Percentiles rank a stretch among this genome's conserved stretches.
These are phyloP conservation scores for Paracentrotus lividus DNA, from an alignment of 53 echinoderm and acorn worm species.

Conservation along the genomic window DNA sequence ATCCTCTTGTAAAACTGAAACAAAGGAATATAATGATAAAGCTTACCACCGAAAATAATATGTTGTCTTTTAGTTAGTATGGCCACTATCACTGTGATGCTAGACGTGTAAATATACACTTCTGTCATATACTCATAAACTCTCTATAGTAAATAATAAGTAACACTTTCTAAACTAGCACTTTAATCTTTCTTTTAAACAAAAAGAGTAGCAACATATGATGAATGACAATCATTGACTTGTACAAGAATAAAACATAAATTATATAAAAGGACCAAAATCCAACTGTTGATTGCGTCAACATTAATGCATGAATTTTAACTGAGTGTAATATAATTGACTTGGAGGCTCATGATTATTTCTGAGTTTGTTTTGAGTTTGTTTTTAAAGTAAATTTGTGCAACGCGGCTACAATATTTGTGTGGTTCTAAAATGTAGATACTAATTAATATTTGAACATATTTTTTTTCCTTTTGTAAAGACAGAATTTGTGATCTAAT, in stretches of 20 bases:
- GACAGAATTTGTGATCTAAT: slow-evolving; percentile 17
- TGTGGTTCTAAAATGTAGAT: slow-evolving; percentile 29
- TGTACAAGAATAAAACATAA: not conserved
- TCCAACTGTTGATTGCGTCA: not conserved
- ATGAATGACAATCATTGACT: not conserved
- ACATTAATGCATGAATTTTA: slow-evolving; percentile 2
- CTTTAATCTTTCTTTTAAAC: not conserved
- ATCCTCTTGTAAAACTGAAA: not conserved
- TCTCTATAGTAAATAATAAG: not conserved
- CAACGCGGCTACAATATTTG: not conserved
- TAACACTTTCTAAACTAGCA: not conserved
- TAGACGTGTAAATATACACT: not conserved
- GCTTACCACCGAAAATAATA: not conserved
- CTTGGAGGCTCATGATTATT: slow-evolving; percentile 30
- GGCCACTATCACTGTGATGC: not conserved
- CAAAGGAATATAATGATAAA: not conserved
- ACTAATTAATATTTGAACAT: slow-evolving; percentile 29
- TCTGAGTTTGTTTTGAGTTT: slow-evolving; percentile 9
- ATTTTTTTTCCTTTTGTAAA: slow-evolving; percentile 36
- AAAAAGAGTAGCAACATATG: not conserved
- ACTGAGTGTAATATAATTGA: slow-evolving; percentile 6
- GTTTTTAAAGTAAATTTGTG: slow-evolving; percentile 42
- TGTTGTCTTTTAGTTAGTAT: not conserved
- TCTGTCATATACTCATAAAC: not conserved
- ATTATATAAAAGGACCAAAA: slow-evolving; percentile 33